phyloP scores from a whole-genome alignment of 1,140 invertebrate genomes.

The Papilio xuthus region DNA sequence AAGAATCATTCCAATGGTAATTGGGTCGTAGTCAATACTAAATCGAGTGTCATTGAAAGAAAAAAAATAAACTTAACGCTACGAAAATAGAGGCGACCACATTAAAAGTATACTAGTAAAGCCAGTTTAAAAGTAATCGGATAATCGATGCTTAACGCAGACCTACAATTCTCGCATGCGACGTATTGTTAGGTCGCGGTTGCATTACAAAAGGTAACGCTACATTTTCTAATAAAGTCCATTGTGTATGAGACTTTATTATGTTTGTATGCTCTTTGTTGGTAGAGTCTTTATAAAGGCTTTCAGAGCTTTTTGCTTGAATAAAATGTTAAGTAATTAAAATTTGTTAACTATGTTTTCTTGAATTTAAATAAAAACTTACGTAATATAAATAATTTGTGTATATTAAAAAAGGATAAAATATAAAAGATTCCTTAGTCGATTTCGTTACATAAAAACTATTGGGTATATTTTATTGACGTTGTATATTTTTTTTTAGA shows the following conservation, averaged over 20 bases:
- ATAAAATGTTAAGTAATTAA: constrained; percentile 21
- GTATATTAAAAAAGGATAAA: background rate
- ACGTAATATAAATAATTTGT: background rate
- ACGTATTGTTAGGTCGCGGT: constrained; percentile 15
- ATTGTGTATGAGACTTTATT: constrained; percentile 17
- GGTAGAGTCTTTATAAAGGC: constrained; percentile 3
- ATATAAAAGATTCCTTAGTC: too few relatives aligned
- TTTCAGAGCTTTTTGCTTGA: constrained; percentile 5
- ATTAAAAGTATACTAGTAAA: background rate
- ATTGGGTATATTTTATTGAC: background rate
- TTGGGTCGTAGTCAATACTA: background rate
- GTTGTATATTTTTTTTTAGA: background rate
- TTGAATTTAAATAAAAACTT: background rate
- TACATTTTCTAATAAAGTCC: constrained; percentile 23
- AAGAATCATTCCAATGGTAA: background rate
- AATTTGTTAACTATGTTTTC: background rate
- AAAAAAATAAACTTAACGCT: background rate
- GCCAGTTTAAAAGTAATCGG: constrained; percentile 14
- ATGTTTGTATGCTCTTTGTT: constrained; percentile 22
- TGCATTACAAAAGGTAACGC: constrained; percentile 20
- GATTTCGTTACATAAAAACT: background rate
- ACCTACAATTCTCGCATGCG: constrained; percentile 3
- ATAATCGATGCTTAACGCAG: constrained; percentile 25
- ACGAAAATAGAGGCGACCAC: background rate
- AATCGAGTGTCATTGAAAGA: background rate